phyloP scores from a whole-genome alignment of 2,113 vertebrate genomes.

The Brachirus orientalis region DNA sequence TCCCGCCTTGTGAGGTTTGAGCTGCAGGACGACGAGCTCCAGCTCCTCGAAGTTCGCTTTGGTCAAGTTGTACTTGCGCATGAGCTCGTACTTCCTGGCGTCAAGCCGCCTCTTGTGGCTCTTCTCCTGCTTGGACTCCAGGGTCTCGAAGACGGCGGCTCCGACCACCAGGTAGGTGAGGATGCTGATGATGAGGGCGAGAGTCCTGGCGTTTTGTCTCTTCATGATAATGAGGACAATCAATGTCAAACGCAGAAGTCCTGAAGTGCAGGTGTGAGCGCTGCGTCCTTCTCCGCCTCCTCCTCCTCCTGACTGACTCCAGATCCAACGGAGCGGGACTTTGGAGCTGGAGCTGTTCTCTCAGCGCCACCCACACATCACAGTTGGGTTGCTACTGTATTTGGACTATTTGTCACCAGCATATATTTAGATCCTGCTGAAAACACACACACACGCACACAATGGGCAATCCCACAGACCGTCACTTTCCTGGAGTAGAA shows the following conservation, averaged over 20 bases:
- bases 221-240: conserved; percentile 83
- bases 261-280: conserved; percentile 23
- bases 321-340: conserved; percentile 62
- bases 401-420: conserved; percentile 75
- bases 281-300: conserved; percentile 47
- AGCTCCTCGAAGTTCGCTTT: conserved; percentile 90
- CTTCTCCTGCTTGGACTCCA: conserved; percentile 92
- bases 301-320: conserved; percentile 51
- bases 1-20: conserved; percentile 95
- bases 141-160: conserved; percentile 94
- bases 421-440: conserved; percentile 65
- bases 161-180: conserved; percentile 97
- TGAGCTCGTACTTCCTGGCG: conserved; percentile 85
- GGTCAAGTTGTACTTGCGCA: conserved; percentile 91
- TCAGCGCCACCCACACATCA: conserved; percentile 87
- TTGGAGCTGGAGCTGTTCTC: conserved; percentile 83
- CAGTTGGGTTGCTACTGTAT: conserved; percentile 76
- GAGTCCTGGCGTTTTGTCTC: conserved; percentile 94
- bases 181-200: conserved; percentile 94
- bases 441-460: background rate
- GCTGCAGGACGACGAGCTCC: conserved; percentile 89
- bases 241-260: too few relatives aligned
- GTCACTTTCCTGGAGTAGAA: conserved; percentile 11
- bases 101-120: conserved; percentile 87
- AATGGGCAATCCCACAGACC: conserved; percentile 66